Evolutionary conservation across 2,888 invertebrate genomes (phyloP), one percentile per base, ranked within the genome.

Genomic region (Hirtodrosophila trivittata): DNA sequence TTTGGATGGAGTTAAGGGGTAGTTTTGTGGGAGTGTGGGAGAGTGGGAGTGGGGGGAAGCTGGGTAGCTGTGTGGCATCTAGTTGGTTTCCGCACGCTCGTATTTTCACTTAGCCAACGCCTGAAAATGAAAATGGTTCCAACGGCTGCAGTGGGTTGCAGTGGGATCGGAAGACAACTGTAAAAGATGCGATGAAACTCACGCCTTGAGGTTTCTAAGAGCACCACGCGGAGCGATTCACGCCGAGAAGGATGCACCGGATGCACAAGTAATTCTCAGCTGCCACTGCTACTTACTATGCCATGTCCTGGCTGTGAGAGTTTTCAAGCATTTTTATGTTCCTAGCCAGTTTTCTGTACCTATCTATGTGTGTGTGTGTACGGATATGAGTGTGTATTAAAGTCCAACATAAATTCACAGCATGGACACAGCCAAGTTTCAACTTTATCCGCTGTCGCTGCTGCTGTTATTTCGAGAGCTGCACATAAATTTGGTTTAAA

Each of bases 261-360:
- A 83, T 83, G 87, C 86, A 80, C 66, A 76, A 80, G 84, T 83
- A 82, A 82, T 82, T 86, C 85, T 69, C 70, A 67, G 41, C 73
- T 82, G 76, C 78, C 80, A 63, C 32, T 47, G 51, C 43, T 51
- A 18, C 73, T 55, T 55, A 43, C 68, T 55, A 58, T 41, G 67
- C 69, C 55, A 55, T 41, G 43, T 51, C 66, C 58, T 45, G 58
- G 18, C 43, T 46, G 30, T 43, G 46, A 59, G 52, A 32, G 8
- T 46, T 35, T 51, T 41, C 39, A 28, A 26, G 50, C 75, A 75
- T 70, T 84, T 77, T 77, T 76, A 82, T 78, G 75, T 57, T 30
- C 16, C 50, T 26, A 21, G 45, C 35, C 45, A 32, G 28, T 35
- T 43, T 6, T 43, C 35, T 52, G n/a, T 26, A 21, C 39, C 10